Evolutionary conservation across 2,888 invertebrate species (phyloP).

Genomic region (Meandrusa payeni): DNA sequence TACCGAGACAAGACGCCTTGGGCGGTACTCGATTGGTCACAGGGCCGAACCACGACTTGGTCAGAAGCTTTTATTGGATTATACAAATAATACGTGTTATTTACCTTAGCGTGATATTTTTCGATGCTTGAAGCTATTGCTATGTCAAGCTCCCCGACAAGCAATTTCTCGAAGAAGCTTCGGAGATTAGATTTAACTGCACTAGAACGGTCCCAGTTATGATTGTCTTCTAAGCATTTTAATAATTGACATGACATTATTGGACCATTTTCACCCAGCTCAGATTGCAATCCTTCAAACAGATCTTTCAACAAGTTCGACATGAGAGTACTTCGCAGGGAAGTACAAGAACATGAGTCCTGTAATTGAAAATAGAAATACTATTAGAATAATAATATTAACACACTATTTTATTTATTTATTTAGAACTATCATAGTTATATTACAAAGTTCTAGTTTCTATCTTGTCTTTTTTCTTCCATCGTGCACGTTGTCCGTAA

Average conservation of each 20-base stretch:
- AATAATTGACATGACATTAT: constrained; percentile 66
- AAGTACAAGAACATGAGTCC: constrained; percentile 67
- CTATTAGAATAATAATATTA: too few species aligned
- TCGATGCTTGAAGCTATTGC: constrained; percentile 69
- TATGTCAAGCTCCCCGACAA: constrained; percentile 63
- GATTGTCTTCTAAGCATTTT: constrained; percentile 66
- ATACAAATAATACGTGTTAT: too few species aligned
- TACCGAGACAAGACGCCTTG: too few species aligned
- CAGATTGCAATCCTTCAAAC: constrained; percentile 59
- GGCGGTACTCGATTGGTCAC: too few species aligned
- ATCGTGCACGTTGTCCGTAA: too few species aligned
- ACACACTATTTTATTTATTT: not conserved
- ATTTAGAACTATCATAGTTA: too few species aligned
- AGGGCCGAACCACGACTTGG: too few species aligned
- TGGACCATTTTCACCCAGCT: constrained; percentile 42
- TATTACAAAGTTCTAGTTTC: too few species aligned
- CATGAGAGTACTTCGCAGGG: constrained; percentile 55
- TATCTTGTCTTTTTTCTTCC: too few species aligned
- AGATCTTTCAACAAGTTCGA: constrained; percentile 54
- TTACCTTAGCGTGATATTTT: constrained; percentile 65
- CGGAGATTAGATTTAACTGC: constrained; percentile 53
- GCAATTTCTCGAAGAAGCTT: constrained; percentile 53
- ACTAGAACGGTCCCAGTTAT: constrained; percentile 62
- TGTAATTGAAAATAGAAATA: constrained; percentile 38
- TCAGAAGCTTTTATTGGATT: too few species aligned